Evolutionary conservation across 2,797 vertebrate species (phyloP), one percentile per base, ranked within the genome.

Genomic region (Megaceryle alcyon): DNA sequence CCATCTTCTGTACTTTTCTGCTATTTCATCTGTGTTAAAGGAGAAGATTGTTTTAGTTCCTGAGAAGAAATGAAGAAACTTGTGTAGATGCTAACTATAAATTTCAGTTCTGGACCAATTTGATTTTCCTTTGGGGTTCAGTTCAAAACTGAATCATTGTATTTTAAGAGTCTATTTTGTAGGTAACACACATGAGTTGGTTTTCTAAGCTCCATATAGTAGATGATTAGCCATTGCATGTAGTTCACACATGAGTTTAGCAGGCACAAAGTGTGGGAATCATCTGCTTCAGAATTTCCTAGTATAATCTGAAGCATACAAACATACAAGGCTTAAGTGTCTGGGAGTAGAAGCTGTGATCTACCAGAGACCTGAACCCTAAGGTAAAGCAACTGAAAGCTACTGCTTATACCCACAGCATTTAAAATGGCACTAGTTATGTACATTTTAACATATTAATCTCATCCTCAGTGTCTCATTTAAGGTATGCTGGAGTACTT

Each of bases 121-220:
- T 13, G 6, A 19, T 20, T 80, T 86, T 21, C 4, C 5, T 49
- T 59, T 23, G 5, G 7, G 8, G 41, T 72, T 41, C 10, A 43
- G 6, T 31, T 79, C 19, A 35, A 79, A 64, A 76, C 22, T 19
- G 33, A 76, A 26, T 19, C 2, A 37, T 21, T 14, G 3, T 51
- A 8, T 46, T 86, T 86, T 43, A 43, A 65, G 44, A 43, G 5
- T 57, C 7, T n/a, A 11, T 35, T 54, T 63, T 71, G 6, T 23
- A 39, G 8, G 14, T 77, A 44, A 28, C 31, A 35, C 2, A 20
- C 1, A 1, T 28, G 9, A 76, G 9, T 6, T 68, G 7, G 1
- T 57, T 84, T 87, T 64, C 49, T 78, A 44, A 48, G 28, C 7
- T 82, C 17, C 15, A 18, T 4, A 4, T 20, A 57, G 46, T 37